Base-by-base conservation (phyloP, 1,140 invertebrate genomes). In the Doryteuthis pealeii region DNA sequence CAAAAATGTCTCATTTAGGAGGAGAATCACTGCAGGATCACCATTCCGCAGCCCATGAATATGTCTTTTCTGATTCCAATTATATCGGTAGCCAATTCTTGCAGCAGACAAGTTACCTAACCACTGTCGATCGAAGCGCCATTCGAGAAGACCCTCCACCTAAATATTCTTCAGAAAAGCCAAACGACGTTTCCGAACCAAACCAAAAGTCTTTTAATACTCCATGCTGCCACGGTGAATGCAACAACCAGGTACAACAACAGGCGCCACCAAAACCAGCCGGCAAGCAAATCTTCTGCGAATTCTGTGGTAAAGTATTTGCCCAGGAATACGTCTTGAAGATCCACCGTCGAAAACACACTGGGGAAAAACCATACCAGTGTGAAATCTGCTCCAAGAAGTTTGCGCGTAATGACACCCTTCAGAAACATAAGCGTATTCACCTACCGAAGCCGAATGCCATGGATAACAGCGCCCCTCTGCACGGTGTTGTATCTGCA, bases 221-320 rank as follows among this genome's bases (percentile, higher is more conserved):
- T 10, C 35, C 35, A 10, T 40, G 35, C 10, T 40, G 35, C 35
- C 3, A 40, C 35, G 35, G 35, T 3, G 35, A 40, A 40, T 40
- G 35, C 10, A 40, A 40, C 10, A 40, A 40, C 10, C 35, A 40
- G 35, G 35, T 40, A 5, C 4, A 5, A 10, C 35, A 40, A 10
- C 4, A 3, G 35, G 35, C 35, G 3, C 35, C 35, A 3, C 35
- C 35, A 10, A 40, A 40, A 40, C 10, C 35, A 40, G 10, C 35
- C 4, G 35, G 35, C 35, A 80, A 75, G 32, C 74, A 49, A 30
- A 75, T 35, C 72, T 30, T 40, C 15, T 77, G 76, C 62, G 70
- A 74, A 30, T 62, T 77, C 1, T 77, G 76, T 74, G 76, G 76
- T 22, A 77, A 77, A 45, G 70, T 74, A 2, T 77, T 73, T 12